phyloP scores from a whole-genome alignment of 2,888 invertebrate species.

The Drosophila villosipedis region DNA sequence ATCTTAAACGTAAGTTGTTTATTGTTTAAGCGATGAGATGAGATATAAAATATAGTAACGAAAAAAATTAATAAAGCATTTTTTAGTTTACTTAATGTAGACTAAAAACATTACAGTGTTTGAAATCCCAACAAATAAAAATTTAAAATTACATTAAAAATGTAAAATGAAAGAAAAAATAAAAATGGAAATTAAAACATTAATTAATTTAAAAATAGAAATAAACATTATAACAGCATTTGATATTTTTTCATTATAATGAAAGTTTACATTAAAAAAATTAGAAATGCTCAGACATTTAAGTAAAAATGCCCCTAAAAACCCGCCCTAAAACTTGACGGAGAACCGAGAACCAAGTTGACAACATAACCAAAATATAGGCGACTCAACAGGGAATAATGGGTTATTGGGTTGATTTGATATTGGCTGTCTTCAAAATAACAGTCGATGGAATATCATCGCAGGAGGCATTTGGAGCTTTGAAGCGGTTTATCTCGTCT shows the following conservation, averaged over 20 bases:
- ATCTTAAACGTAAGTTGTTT: neutral
- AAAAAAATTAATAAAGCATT: neutral
- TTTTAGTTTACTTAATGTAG: too few species aligned
- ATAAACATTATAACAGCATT: neutral
- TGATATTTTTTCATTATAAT: neutral
- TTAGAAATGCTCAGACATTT: neutral
- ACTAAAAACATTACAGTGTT: neutral
- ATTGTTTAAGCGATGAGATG: neutral
- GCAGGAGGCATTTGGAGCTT: neutral
- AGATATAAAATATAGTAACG: neutral
- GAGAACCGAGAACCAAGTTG: neutral
- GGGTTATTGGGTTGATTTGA: neutral
- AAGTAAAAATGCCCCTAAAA: neutral
- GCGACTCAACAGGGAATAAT: neutral
- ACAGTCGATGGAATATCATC: neutral
- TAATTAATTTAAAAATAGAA: neutral
- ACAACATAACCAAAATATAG: neutral
- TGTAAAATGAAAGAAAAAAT: neutral
- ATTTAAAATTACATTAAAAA: neutral
- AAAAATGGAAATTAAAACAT: neutral
- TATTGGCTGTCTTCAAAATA: neutral
- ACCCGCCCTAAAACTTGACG: neutral
- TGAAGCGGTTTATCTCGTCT: slow-evolving; percentile 17
- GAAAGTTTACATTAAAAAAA: neutral
- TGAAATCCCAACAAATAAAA: neutral